Conservation (phyloP, 2,888 invertebrate species). For the Brachylomia viminalis region DNA sequence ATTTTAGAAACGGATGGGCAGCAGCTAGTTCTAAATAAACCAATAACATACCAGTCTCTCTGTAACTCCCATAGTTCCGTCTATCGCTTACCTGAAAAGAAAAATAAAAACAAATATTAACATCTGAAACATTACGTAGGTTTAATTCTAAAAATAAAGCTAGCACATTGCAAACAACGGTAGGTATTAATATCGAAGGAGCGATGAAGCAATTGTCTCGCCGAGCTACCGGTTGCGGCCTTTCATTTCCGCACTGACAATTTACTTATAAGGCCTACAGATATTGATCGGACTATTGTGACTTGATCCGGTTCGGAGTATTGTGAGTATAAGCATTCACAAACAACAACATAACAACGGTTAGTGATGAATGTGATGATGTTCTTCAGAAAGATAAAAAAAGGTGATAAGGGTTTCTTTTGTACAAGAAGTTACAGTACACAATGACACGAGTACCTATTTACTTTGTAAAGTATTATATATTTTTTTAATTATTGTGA, state of each 20-base stretch:
- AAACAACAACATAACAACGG: no score
- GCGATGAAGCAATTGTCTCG: conserved; percentile 15
- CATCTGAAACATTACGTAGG: background rate
- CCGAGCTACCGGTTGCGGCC: background rate
- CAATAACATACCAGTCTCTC: background rate
- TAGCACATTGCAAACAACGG: background rate
- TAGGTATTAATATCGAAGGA: background rate
- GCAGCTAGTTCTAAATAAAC: no score
- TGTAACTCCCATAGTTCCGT: background rate
- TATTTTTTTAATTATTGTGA: no score
- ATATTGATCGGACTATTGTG: background rate
- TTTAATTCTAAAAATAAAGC: background rate
- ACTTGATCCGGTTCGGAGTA: no score
- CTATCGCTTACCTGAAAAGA: conserved; percentile 40
- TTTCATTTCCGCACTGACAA: conserved; percentile 11
- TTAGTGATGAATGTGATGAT: background rate
- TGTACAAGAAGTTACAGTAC: no score
- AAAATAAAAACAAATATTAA: conserved; percentile 6
- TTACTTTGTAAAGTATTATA: no score
- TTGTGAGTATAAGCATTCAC: no score
- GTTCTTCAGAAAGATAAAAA: background rate
- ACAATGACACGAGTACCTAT: no score
- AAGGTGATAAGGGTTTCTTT: no score
- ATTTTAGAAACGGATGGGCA: no score
- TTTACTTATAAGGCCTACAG: background rate